Conservation (phyloP, 1,140 invertebrate genomes). For the Calosoma granatense region DNA sequence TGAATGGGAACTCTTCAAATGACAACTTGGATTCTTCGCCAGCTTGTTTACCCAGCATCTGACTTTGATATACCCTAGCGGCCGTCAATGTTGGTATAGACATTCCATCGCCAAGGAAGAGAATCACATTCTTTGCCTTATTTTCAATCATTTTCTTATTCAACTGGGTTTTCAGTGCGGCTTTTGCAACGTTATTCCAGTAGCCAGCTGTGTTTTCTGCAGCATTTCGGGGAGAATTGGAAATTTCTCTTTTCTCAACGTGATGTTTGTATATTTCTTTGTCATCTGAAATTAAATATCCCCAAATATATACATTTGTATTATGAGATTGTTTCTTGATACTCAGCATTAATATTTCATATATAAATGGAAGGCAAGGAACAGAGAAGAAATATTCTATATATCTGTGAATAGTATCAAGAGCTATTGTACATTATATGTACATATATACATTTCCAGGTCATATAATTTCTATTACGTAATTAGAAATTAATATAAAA, state of each 20-base stretch:
- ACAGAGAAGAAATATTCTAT: not conserved
- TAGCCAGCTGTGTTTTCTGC: conserved; percentile 29
- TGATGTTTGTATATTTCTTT: not conserved
- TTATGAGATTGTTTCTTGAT: not conserved
- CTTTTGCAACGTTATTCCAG: conserved; percentile 31
- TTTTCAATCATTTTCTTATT: conserved; percentile 34
- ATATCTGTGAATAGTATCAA: not conserved
- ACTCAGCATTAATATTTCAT: not conserved
- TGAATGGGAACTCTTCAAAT: conserved; percentile 68
- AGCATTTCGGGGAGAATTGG: not conserved
- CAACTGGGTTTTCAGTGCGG: conserved; percentile 24
- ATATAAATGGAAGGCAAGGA: not conserved
- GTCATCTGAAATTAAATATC: not conserved
- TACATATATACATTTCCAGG: not conserved
- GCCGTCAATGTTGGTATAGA: conserved; percentile 63
- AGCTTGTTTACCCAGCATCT: conserved; percentile 40
- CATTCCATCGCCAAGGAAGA: conserved; percentile 77
- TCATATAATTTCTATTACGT: not conserved
- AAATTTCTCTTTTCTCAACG: not conserved
- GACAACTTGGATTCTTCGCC: conserved; percentile 58
- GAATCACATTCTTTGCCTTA: conserved; percentile 59
- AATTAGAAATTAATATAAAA: too few relatives aligned
- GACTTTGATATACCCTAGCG: conserved; percentile 54
- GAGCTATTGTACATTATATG: not conserved
- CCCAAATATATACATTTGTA: not conserved